phyloP scores from a whole-genome alignment of 2,888 invertebrate species.

The Brachyptera putata region DNA sequence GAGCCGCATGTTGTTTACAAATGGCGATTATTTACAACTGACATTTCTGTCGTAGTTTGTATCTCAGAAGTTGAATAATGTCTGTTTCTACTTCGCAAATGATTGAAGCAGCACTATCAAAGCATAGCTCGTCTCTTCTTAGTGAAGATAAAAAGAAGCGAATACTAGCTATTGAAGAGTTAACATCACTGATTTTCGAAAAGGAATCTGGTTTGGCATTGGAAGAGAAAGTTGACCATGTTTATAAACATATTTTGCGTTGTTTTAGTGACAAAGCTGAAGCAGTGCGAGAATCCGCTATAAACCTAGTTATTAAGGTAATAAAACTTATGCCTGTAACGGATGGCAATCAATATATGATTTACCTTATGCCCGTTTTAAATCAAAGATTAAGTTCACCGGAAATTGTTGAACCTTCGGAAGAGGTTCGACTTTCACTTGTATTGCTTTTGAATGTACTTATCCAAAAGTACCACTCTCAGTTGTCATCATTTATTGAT shows the following conservation, averaged over 20 bases:
- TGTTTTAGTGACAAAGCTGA: slow-evolving; percentile 57
- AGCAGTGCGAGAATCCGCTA: slow-evolving; percentile 57
- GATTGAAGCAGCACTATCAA: slow-evolving; percentile 19
- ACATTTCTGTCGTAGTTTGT: no score
- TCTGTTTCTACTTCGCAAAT: no score
- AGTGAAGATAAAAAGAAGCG: slow-evolving; percentile 57
- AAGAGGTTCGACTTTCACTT: slow-evolving; percentile 74
- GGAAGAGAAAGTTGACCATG: slow-evolving; percentile 43
- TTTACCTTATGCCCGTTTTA: slow-evolving; percentile 70
- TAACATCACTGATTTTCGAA: slow-evolving; percentile 50
- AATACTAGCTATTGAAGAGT: slow-evolving; percentile 53
- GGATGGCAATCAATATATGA: slow-evolving; percentile 64
- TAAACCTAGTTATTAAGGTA: slow-evolving; percentile 52
- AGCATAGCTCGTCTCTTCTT: slow-evolving; percentile 44
- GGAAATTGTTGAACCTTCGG: slow-evolving; percentile 67
- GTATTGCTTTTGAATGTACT: slow-evolving; percentile 63
- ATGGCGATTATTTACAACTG: no score
- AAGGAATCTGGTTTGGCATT: not conserved
- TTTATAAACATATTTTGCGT: slow-evolving; percentile 47
- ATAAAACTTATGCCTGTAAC: slow-evolving; percentile 41
- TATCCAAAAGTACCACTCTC: slow-evolving; percentile 58
- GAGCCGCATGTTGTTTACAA: no score
- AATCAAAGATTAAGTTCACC: slow-evolving; percentile 71
- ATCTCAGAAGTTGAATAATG: no score
- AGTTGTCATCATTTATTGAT: slow-evolving; percentile 64